Evolutionary conservation across 2,888 invertebrate genomes (phyloP).

Genomic region (Rhimphoctona megacephalus): DNA sequence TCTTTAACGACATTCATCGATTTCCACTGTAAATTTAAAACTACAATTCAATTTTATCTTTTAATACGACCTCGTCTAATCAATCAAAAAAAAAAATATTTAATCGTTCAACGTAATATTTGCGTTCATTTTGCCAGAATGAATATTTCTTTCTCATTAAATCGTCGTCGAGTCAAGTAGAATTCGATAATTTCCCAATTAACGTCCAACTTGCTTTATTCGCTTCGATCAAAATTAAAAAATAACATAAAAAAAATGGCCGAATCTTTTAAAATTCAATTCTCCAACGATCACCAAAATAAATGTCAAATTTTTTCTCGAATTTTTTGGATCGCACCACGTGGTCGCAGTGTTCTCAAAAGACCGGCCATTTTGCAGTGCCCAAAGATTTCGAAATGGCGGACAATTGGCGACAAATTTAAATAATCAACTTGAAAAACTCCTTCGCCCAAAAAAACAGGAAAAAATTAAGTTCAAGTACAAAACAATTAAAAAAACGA

Average conservation of each 20-base stretch:
- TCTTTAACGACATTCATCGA: not conserved
- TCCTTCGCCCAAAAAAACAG: too few species aligned
- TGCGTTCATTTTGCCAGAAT: not conserved
- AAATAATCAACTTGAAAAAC: not conserved
- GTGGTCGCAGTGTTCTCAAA: not conserved
- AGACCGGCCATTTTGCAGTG: conserved; percentile 13
- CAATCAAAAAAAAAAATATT: not conserved
- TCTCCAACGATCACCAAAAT: not conserved
- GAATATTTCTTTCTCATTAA: not conserved
- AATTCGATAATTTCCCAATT: not conserved
- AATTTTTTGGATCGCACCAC: not conserved
- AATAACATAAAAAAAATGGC: not conserved
- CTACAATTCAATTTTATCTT: not conserved
- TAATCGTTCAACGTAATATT: not conserved
- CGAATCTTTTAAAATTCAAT: not conserved
- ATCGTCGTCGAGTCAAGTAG: not conserved
- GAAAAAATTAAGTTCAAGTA: not conserved
- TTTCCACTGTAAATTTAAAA: not conserved
- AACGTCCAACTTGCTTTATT: not conserved
- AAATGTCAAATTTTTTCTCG: not conserved
- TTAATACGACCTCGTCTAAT: not conserved
- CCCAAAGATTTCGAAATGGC: not conserved
- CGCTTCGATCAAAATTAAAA: too few species aligned
- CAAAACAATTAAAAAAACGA: not conserved
- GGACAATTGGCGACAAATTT: conserved; percentile 4